Percentiles rank a stretch among this genome's conserved stretches.
phyloP scores from a whole-genome alignment of 2,888 invertebrate genomes.

The Caenorhabditis sinica region DNA sequence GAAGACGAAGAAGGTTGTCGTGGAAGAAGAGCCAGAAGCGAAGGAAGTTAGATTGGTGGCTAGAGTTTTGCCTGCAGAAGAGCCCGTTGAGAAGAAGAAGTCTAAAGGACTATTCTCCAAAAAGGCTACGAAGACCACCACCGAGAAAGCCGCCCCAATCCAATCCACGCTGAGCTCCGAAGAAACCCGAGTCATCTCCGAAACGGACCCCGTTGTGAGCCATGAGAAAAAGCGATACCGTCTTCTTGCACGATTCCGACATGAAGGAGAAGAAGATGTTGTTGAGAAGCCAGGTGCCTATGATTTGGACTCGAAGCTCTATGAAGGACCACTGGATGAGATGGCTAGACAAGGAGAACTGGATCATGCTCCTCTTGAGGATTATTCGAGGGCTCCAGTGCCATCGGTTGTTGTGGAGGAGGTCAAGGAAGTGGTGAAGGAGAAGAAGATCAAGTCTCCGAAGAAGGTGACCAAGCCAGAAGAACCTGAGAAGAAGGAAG shows the following conservation, averaged over 20 bases:
- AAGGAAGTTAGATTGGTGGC: conserved; percentile 45
- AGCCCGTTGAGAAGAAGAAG: background rate
- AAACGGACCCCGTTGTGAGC: conserved; percentile 18
- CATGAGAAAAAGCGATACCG: conserved; percentile 42
- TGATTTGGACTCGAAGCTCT: conserved; percentile 25
- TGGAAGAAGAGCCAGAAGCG: conserved; percentile 26
- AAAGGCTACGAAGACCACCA: background rate
- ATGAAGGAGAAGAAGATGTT: conserved; percentile 51
- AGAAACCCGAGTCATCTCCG: conserved; percentile 12
- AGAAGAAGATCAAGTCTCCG: conserved; percentile 32
- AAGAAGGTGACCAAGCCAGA: conserved; percentile 33
- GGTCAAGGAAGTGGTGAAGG: conserved; percentile 36
- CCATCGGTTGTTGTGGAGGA: conserved; percentile 3
- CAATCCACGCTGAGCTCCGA: background rate
- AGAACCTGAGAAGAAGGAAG: conserved; percentile 47
- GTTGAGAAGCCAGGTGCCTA: conserved; percentile 49
- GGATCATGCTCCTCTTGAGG: conserved; percentile 45
- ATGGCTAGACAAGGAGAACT: conserved; percentile 39
- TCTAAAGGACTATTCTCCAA: conserved; percentile 43
- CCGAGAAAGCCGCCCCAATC: background rate
- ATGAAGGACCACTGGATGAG: conserved; percentile 60
- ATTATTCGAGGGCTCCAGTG: conserved; percentile 20
- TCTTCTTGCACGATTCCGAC: conserved; percentile 50
- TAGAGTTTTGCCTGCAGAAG: conserved; percentile 12
- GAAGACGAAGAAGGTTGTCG: background rate